Base-by-base conservation (phyloP, 2,888 invertebrate genomes). In the Operophtera brumata region DNA sequence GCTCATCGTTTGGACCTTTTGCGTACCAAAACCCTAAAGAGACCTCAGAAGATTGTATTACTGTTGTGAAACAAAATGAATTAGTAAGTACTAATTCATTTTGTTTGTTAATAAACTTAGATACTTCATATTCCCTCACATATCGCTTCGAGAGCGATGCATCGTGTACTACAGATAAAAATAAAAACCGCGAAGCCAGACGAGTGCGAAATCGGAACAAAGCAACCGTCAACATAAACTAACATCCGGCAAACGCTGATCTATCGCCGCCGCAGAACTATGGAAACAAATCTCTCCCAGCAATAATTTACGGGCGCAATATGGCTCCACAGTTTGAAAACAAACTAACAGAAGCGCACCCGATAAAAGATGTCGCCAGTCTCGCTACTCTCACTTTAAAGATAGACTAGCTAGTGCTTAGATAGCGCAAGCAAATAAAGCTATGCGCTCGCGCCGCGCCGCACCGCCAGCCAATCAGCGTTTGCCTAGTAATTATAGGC, bases 201-300 rank as follows among this genome's bases (percentile, higher is more conserved):
- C 82, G 80, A 77, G 77, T 75, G 77, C 77, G 70, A 82, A 86
- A 82, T 83, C 80, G 81, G 74, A 76, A 79, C 84, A 85, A 82
- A 82, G 78, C 81, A 77, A 75, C 76, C 77, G 82, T 84, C 86
- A 85, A 80, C 86, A 83, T 85, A 84, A 86, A 87, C 85, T 82
- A 85, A 83, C 86, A 86, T 84, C 84, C 86, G 83, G 81, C 76
- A 78, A 81, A 83, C 80, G 74, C 79, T 88, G 88, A 89, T 87
- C 81, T 79, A 89, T 88, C 77, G 82, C 83, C 73, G 82, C 87
- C 86, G 78, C 87, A 83, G 79, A 81, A 83, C 87, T 87, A 86
- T 88, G 84, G 86, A 84, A 84, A 87, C 89, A 88, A 88, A 87
- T 88, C 87, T 87, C 84, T 80, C 80, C 70, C 75, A 68, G 81